These are phyloP conservation scores for Amniataba percoides DNA, from an alignment of 2,797 vertebrate species.

Conservation along the genomic window DNA sequence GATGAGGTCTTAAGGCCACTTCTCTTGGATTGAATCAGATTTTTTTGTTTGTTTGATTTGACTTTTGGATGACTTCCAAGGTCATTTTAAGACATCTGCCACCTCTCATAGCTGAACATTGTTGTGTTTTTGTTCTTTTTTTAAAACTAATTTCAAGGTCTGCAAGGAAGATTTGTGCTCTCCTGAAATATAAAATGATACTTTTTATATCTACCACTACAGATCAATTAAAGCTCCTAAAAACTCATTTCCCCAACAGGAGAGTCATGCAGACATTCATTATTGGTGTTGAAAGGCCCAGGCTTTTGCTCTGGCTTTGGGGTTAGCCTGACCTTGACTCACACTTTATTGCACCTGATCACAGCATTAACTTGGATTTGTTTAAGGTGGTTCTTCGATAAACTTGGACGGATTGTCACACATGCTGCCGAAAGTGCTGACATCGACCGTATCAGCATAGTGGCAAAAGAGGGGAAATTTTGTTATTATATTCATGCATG, in stretches of 20 bases:
- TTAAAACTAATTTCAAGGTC: not conserved
- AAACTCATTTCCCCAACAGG: not conserved
- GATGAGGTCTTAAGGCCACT: not conserved
- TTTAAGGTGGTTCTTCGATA: slow-evolving; percentile 9
- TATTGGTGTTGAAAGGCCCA: not conserved
- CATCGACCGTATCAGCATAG: not conserved
- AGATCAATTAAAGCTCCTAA: not conserved
- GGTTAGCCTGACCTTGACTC: not conserved
- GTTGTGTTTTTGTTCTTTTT: not conserved
- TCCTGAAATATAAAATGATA: not conserved
- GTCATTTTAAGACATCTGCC: not conserved
- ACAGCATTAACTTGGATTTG: not conserved
- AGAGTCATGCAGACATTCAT: not conserved
- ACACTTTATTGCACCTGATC: not conserved
- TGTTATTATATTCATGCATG: not conserved
- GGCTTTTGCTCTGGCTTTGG: not conserved
- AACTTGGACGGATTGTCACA: not conserved
- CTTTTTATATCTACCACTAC: not conserved
- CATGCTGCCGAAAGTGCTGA: not conserved
- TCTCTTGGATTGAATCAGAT: not conserved
- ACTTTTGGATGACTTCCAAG: not conserved
- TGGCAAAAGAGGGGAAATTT: not conserved
- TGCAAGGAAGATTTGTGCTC: not conserved
- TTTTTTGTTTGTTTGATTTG: not conserved
- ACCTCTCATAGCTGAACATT: not conserved